These are phyloP conservation scores for cat (Felis catus) DNA, from an alignment of 2,113 vertebrate genomes.

Conservation along the genomic window F.catus_Fca126_mat1.0 CM031418.1:62562001-62562500, in stretches of 20 bases:
- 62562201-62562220: background rate
- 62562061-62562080: background rate
- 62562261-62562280: background rate
- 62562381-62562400: background rate
- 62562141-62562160: background rate
- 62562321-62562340: background rate
- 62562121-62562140: background rate
- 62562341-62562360: background rate
- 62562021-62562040: background rate
- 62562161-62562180: background rate
- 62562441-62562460: background rate
- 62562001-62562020: background rate
- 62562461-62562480: background rate
- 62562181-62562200: background rate
- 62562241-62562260: background rate
- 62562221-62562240: background rate
- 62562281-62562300: background rate
- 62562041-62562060: background rate
- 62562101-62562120: background rate
- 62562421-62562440: background rate
- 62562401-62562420: background rate
- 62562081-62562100: background rate
- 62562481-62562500: background rate
- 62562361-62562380: background rate
- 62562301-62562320: background rate